These are phyloP conservation scores for Gracilinanus agilis DNA, from an alignment of 2,113 vertebrate genomes.

Conservation along the genomic window DNA sequence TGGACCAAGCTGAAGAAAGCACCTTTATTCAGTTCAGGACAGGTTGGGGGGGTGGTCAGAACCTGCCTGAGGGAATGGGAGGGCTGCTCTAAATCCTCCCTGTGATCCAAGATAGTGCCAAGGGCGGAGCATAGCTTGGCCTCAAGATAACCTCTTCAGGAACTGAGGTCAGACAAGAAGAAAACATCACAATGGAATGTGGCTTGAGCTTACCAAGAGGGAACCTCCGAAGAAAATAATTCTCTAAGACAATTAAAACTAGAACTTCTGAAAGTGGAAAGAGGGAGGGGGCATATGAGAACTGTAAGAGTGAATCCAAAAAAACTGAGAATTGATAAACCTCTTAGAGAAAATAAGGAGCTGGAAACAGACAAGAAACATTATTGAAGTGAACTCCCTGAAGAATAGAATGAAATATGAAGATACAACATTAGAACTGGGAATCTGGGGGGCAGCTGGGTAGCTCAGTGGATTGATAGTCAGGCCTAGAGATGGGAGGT, in stretches of 20 bases:
- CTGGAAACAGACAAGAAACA: neutral
- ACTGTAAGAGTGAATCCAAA: neutral
- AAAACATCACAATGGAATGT: neutral
- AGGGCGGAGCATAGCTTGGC: neutral
- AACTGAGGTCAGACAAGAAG: neutral
- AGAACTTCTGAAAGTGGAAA: neutral
- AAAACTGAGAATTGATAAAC: neutral
- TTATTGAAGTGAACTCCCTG: neutral
- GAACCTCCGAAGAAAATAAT: neutral
- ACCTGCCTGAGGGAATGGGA: too few species aligned
- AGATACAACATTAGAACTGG: too few species aligned
- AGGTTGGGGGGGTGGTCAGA: too few species aligned
- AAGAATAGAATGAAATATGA: neutral
- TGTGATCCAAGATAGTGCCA: neutral
- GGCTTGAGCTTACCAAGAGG: neutral
- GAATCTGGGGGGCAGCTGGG: too few species aligned
- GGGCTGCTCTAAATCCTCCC: too few species aligned
- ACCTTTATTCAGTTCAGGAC: neutral
- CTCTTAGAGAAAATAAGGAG: neutral
- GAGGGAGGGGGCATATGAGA: too few species aligned
- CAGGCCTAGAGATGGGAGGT: too few species aligned
- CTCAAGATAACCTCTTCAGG: neutral
- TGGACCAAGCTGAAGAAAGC: too few species aligned
- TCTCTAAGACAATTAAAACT: neutral
- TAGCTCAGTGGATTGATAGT: too few species aligned